Base-by-base conservation (phyloP, 53 echinoderm and acorn worm genomes). In the Zoroaster sp. region DNA sequence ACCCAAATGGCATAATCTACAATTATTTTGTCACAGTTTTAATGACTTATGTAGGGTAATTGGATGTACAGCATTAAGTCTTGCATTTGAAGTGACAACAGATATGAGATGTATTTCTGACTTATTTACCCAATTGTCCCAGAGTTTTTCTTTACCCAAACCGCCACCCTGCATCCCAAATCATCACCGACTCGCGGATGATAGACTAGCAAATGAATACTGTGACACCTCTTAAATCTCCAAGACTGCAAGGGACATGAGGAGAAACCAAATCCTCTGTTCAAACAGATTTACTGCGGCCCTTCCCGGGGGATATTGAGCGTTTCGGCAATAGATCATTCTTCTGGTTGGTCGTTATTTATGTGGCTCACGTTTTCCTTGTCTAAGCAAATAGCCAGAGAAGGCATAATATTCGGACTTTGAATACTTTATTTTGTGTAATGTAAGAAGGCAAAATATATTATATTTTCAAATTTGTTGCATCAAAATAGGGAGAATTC, bases 231-330 rank as follows among this genome's bases (percentile, higher is more conserved):
- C 78, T 78, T 78, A 78, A 78, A 78, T 78, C 59, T 78, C 33
- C 36, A 59, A 78, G 78, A 54, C 78, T 20, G 54, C 63, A 35
- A 13, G 78, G 39, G 35, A 36, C 52, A 36, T 34, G 59, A 21
- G 4, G 28, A 17, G 54, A 78, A 75, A 75, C 75, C 15, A 36
- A 55, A 40, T 78, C 78, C 59, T 37, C 63, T 59, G 78, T 78
- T 78, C 78, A 78, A 78, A 78, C 78, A 78, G 78, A 78, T 78
- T 78, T 78, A 78, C 78, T 23, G 78, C 59, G 59, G 78, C 40
- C 55, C 11, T 78, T 59, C 78, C 59, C 59, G 0, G 40, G n/a
- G 10, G 55, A 78, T 35, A 59, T 78, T 59, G 59, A 78, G 55
- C 78, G 78, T 78, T 78, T 78, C 13, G 55, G 55, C 63, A 21